A percentile compares a stretch with the other conserved stretches of the same genome.
phyloP scores from a whole-genome alignment of 2,797 vertebrate genomes.

The Lepus townsendii region DNA sequence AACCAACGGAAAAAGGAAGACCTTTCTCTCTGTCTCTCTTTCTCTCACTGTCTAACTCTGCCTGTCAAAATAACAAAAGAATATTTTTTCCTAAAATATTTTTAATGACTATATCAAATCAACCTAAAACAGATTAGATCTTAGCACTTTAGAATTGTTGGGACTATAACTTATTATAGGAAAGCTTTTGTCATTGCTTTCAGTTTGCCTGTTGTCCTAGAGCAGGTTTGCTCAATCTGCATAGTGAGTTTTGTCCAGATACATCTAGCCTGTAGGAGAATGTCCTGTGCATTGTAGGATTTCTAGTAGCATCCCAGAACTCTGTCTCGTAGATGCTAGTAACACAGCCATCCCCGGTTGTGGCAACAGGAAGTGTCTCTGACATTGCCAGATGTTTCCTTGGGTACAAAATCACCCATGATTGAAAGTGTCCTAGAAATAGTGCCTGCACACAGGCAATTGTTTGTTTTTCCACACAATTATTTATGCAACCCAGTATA shows the following conservation, averaged over 20 bases:
- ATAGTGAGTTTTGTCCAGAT: neutral
- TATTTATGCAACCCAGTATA: neutral
- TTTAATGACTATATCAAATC: neutral
- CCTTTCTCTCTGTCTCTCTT: too few species aligned
- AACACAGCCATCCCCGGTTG: neutral
- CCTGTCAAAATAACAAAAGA: too few species aligned
- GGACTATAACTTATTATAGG: neutral
- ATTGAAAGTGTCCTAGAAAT: neutral
- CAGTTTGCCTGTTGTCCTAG: neutral
- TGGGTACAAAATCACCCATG: neutral
- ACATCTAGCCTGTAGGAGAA: neutral
- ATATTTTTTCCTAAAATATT: neutral
- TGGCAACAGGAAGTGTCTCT: neutral
- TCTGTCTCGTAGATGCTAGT: neutral
- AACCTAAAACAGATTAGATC: neutral
- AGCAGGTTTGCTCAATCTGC: neutral
- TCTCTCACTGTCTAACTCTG: too few species aligned
- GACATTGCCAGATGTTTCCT: neutral
- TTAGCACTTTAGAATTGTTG: neutral
- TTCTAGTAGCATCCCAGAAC: neutral
- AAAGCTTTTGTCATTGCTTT: neutral
- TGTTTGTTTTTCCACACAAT: neutral
- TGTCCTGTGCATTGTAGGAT: neutral
- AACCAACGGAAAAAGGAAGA: too few species aligned
- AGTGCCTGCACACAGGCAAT: neutral